Evolutionary conservation across 2,888 invertebrate species (phyloP).

Genomic region (Pseudoips prasinana): DNA sequence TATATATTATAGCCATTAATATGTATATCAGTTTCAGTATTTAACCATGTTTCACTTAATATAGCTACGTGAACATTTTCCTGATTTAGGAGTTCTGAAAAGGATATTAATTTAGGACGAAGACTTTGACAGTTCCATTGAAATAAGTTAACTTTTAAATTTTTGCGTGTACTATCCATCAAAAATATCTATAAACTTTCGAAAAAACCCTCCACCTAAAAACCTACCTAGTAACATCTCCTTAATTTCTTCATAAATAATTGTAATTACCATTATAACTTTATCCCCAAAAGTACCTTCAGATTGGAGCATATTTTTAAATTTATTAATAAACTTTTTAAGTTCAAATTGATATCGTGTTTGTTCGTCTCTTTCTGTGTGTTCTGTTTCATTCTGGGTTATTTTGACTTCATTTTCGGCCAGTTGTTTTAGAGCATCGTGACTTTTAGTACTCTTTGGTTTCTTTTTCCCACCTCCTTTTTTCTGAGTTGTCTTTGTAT

Average conservation of each 20-base stretch:
- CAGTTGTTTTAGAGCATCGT: too few relatives aligned
- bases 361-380: background rate
- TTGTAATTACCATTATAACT: background rate
- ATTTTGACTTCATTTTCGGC: too few relatives aligned
- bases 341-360: too few relatives aligned
- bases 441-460: too few relatives aligned
- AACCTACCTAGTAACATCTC: background rate
- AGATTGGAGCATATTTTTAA: background rate
- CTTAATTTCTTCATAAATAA: too few relatives aligned
- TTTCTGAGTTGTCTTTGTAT: too few relatives aligned
- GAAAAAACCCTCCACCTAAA: background rate
- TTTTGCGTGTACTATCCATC: background rate
- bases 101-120: background rate
- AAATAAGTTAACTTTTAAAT: background rate
- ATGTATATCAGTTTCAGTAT: constrained; percentile 2
- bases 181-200: constrained; percentile 1
- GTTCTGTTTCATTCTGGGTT: background rate
- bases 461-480: too few relatives aligned
- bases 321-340: background rate
- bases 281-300: background rate
- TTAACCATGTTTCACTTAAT: constrained; percentile 1
- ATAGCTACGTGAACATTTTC: constrained; percentile 1
- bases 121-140: constrained; percentile 3
- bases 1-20: constrained; percentile 3
- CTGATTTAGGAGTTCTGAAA: background rate